Evolutionary conservation across 2,888 invertebrate species (phyloP).

Genomic region (Microctonus aethiopoides): DNA sequence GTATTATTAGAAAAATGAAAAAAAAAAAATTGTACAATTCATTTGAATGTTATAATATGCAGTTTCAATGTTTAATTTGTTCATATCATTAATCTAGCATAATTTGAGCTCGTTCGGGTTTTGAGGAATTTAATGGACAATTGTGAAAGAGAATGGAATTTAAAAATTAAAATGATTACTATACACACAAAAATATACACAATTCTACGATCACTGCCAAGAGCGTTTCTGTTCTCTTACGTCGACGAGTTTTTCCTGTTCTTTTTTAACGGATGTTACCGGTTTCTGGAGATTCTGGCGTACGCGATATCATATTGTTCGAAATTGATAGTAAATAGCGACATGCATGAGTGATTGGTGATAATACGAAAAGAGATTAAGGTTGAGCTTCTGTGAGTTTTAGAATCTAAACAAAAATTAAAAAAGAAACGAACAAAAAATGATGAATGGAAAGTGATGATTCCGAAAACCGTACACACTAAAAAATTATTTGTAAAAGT

Average conservation of each 20-base stretch:
- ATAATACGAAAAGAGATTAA: constrained; percentile 63
- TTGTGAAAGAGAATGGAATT: constrained; percentile 10
- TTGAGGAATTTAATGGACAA: not conserved
- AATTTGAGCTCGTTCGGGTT: too few relatives aligned
- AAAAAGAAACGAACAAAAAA: constrained; percentile 9
- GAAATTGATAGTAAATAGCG: constrained; percentile 14
- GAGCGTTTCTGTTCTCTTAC: constrained; percentile 57
- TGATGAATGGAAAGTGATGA: not conserved
- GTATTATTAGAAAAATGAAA: too few relatives aligned
- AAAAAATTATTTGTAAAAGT: constrained; percentile 36
- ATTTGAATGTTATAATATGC: too few relatives aligned
- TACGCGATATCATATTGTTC: constrained; percentile 22
- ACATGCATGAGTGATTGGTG: constrained; percentile 55
- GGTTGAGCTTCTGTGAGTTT: constrained; percentile 53
- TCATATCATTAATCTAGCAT: too few relatives aligned
- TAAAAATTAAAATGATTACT: constrained; percentile 33
- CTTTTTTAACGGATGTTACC: constrained; percentile 44
- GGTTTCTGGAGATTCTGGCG: constrained; percentile 44
- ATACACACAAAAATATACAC: constrained; percentile 45
- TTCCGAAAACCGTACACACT: not conserved
- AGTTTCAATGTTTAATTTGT: too few relatives aligned
- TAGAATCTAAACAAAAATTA: too few relatives aligned
- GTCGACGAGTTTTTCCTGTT: constrained; percentile 54
- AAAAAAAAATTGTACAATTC: too few relatives aligned
- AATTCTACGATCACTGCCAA: constrained; percentile 66